phyloP scores from a whole-genome alignment of 1,140 invertebrate genomes.

The Archegozetes longisetosus region DNA sequence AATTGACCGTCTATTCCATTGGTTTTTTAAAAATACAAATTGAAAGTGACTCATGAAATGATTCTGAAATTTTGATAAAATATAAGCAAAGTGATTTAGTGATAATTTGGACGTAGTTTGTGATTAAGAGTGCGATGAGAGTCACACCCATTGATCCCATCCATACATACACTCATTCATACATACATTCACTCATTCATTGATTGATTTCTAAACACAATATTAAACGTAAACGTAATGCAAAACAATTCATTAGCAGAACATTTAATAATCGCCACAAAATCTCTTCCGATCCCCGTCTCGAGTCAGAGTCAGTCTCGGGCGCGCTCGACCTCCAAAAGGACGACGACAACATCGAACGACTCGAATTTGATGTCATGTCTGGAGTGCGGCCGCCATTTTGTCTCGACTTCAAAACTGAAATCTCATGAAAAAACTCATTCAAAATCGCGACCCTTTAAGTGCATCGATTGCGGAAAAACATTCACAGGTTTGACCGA shows the following conservation, averaged over 20 bases:
- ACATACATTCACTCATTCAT: too few species aligned
- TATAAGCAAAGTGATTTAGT: too few species aligned
- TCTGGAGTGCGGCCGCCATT: conserved; percentile 18
- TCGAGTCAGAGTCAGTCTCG: neutral
- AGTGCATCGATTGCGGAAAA: conserved; percentile 19
- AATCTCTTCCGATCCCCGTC: neutral
- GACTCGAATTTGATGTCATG: conserved; percentile 11
- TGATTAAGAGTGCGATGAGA: neutral
- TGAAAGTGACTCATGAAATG: too few species aligned
- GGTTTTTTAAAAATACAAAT: too few species aligned
- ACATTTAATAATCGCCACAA: neutral
- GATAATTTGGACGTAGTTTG: neutral
- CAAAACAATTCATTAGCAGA: neutral
- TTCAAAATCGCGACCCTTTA: conserved; percentile 17
- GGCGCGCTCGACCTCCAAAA: neutral
- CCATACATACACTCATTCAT: neutral
- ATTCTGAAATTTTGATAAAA: too few species aligned
- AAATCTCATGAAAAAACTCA: conserved; percentile 19
- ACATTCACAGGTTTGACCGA: conserved; percentile 14
- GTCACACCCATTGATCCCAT: neutral
- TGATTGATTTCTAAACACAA: too few species aligned
- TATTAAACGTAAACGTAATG: too few species aligned
- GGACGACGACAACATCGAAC: neutral
- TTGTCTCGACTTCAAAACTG: conserved; percentile 14
- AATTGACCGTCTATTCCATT: too few species aligned